Percentiles rank a stretch among this genome's conserved stretches.
These are phyloP conservation scores for Trypoxylon attenuatum DNA, from an alignment of 2,888 invertebrate genomes.

Conservation along the genomic window DNA sequence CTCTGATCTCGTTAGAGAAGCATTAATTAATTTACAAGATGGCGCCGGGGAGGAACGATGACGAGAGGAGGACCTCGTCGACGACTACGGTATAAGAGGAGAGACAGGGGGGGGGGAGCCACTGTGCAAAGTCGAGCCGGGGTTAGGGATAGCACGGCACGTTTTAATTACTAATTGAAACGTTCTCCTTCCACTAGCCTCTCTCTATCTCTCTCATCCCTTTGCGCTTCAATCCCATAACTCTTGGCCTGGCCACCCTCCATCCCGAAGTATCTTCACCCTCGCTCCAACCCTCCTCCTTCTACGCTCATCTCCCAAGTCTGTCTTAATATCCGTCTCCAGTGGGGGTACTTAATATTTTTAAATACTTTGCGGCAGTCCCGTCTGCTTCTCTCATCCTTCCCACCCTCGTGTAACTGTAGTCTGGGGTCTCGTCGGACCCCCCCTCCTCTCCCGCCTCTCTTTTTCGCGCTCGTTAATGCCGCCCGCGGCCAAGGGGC, in stretches of 20 bases:
- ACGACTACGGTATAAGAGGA: slow-evolving; percentile 40
- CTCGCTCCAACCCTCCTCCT: slow-evolving; percentile 18
- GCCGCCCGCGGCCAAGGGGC: slow-evolving; percentile 2
- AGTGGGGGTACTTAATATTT: slow-evolving; percentile 60
- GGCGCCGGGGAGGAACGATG: slow-evolving; percentile 55
- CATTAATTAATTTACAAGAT: slow-evolving; percentile 73
- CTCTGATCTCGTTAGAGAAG: slow-evolving; percentile 72
- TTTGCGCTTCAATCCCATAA: slow-evolving; percentile 44
- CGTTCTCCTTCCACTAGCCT: slow-evolving; percentile 47
- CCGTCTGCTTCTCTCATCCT: slow-evolving; percentile 14
- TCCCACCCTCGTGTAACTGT: too few relatives aligned
- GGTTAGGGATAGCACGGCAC: slow-evolving; percentile 51
- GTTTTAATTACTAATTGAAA: slow-evolving; percentile 71
- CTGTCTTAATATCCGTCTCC: slow-evolving; percentile 48
- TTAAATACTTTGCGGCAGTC: slow-evolving; percentile 55
- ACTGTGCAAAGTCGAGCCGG: slow-evolving; percentile 33
- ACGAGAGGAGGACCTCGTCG: slow-evolving; percentile 8
- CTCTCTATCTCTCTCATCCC: slow-evolving; percentile 6
- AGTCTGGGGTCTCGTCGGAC: neutral
- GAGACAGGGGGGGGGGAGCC: slow-evolving; percentile 31
- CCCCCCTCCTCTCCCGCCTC: neutral
- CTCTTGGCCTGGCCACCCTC: slow-evolving; percentile 32
- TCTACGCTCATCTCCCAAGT: slow-evolving; percentile 27
- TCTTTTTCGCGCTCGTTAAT: slow-evolving; percentile 19
- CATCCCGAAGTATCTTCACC: slow-evolving; percentile 15